Base-by-base conservation (phyloP, 2,113 vertebrate species). In the Baryphthengus martii region DNA sequence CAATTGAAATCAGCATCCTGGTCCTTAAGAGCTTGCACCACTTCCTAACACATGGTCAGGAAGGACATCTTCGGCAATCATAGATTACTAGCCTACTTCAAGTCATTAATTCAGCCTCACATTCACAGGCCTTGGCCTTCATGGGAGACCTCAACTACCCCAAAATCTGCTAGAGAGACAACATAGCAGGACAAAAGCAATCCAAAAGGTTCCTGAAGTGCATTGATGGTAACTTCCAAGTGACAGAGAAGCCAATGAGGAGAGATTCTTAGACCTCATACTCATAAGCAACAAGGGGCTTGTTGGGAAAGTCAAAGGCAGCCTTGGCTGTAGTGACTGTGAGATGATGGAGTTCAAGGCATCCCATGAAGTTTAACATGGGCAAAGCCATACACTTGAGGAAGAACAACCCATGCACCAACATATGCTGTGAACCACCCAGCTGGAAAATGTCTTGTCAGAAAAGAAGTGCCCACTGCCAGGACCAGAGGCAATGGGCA, bases 111-210 rank as follows among this genome's bases (percentile, higher is more conserved):
- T 71, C 45, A 82, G 16, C 17, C 13, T 82, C 75, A 75, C 6
- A 11, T 44, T 49, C 37, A 58, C 14, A 53, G 67, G 11, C 6
- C 12, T 19, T 58, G 62, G 4, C 25, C 50, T 9, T 58, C 79
- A 79, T 7, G 8, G 5, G 19, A 14, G 8, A 44, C 12, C 59
- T 82, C 0, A 0, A 19, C 20, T 7, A 45, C 13, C 10, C 10
- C 47, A 95, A 40, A 55, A 68, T 68, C 68, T 84, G 44, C 35
- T 31, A 49, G 40, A 72, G 9, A 13, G 12, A 42, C 52, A 85
- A 55, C 7, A 75, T 24, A 16, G 13, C 21, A 79, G 21, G 33
- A 66, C 17, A 82, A 70, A 88, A 92, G 18, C 37, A 82, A 58
- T 45, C 25, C 70, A 78, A 31, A 37, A 52, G 3, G 4, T 52